These are phyloP conservation scores for Rhabditophanes sp. DNA, from an alignment of 2,888 invertebrate species.

Conservation along the genomic window DNA sequence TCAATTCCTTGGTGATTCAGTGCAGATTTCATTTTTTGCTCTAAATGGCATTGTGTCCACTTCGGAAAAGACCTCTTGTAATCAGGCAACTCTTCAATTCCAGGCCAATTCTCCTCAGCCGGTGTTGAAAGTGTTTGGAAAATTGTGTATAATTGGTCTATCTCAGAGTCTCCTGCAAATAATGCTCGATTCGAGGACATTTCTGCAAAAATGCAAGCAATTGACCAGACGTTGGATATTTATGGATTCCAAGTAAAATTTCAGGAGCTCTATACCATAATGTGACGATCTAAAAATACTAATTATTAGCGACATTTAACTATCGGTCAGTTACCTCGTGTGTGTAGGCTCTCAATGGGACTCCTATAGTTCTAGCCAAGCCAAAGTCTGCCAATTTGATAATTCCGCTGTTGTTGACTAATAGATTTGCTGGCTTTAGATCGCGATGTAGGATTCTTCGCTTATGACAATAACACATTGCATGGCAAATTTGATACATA, in stretches of 20 bases:
- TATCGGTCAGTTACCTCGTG: constrained; percentile 63
- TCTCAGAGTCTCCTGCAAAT: constrained; percentile 95
- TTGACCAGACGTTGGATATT: constrained; percentile 93
- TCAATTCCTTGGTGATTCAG: constrained; percentile 57
- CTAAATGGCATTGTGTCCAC: constrained; percentile 54
- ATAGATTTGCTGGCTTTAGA: constrained; percentile 37
- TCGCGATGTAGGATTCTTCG: constrained; percentile 40
- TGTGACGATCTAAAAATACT: constrained; percentile 63
- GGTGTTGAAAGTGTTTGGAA: constrained; percentile 83
- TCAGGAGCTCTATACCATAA: constrained; percentile 96
- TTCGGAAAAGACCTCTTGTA: constrained; percentile 76
- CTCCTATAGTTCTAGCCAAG: constrained; percentile 80
- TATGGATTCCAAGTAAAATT: constrained; percentile 68
- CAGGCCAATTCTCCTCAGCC: constrained; percentile 66
- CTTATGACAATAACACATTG: constrained; percentile 74
- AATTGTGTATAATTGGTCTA: constrained; percentile 89
- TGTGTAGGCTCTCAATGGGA: constrained; percentile 84
- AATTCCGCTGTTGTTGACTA: constrained; percentile 70
- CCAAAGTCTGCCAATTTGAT: constrained; percentile 99
- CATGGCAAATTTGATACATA: constrained; percentile 56
- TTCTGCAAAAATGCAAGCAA: constrained; percentile 79
- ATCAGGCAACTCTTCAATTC: constrained; percentile 66
- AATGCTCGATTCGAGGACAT: constrained; percentile 58
- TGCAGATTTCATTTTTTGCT: constrained; percentile 52
- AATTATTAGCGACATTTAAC: too few species aligned